A percentile compares a stretch with the other conserved stretches of the same genome.
Evolutionary conservation across 2,797 vertebrate species (phyloP).

Genomic region (Karalla daura): DNA sequence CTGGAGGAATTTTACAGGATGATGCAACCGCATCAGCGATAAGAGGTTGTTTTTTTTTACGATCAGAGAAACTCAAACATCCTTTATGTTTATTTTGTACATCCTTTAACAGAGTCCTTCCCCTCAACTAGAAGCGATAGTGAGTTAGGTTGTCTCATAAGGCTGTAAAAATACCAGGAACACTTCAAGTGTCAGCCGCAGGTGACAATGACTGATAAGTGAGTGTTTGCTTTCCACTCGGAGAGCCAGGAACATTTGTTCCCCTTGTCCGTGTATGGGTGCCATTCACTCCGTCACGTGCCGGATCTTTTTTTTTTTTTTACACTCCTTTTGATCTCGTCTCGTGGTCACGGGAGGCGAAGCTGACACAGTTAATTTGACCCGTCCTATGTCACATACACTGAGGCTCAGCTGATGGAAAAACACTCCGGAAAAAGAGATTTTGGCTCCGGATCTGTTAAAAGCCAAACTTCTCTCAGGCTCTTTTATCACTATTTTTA

Average conservation of each 20-base stretch:
- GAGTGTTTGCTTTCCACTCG: neutral
- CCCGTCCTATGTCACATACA: constrained; percentile 1
- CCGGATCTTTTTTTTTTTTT: too few species aligned
- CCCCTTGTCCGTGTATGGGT: neutral
- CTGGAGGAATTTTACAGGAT: neutral
- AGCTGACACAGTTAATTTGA: constrained; percentile 27
- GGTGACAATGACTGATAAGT: neutral
- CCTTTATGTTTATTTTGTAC: too few species aligned
- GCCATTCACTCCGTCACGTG: constrained; percentile 4
- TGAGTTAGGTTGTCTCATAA: constrained; percentile 14
- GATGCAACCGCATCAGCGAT: constrained; percentile 4
- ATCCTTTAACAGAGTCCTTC: neutral
- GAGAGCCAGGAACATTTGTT: neutral
- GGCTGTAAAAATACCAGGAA: constrained; percentile 25
- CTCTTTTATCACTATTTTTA: too few species aligned
- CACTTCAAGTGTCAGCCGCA: neutral
- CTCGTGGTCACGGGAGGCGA: constrained; percentile 1
- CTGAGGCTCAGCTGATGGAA: constrained; percentile 14
- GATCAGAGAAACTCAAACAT: neutral
- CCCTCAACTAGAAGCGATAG: neutral
- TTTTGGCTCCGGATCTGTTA: too few species aligned
- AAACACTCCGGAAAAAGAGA: constrained; percentile 16
- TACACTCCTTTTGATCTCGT: constrained; percentile 11
- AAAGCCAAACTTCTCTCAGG: neutral
- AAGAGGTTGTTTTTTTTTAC: constrained; percentile 32